Percentiles rank a stretch among this genome's conserved stretches.
Conservation (phyloP, 2,113 vertebrate genomes). For the Pseudorasbora parva region DNA sequence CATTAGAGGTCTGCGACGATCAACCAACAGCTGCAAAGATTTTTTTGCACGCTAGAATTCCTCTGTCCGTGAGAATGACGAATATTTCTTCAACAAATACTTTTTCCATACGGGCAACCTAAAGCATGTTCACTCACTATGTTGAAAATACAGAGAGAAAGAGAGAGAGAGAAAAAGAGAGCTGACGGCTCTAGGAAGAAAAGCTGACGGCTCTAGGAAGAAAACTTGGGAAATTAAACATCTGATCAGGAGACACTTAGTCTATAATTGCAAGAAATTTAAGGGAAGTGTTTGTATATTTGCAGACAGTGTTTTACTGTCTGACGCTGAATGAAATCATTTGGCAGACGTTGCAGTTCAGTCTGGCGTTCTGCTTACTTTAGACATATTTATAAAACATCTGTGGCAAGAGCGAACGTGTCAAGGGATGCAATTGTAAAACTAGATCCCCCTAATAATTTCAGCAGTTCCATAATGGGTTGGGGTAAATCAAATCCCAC, state of each 20-base stretch:
- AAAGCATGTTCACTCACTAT: slow-evolving; percentile 39
- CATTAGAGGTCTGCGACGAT: slow-evolving; percentile 59
- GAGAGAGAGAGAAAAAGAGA: neutral
- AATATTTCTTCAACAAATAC: slow-evolving; percentile 46
- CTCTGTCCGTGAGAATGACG: slow-evolving; percentile 48
- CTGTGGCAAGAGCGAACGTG: neutral
- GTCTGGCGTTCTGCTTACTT: neutral
- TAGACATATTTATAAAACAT: slow-evolving; percentile 9
- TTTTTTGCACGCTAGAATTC: slow-evolving; percentile 50
- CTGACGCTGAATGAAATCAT: slow-evolving; percentile 24
- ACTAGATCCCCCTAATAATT: slow-evolving; percentile 23
- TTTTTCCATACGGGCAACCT: slow-evolving; percentile 26
- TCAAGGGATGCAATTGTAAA: slow-evolving; percentile 14
- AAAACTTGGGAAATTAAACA: slow-evolving; percentile 28
- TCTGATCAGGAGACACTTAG: slow-evolving; percentile 32
- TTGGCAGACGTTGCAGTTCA: slow-evolving; percentile 22
- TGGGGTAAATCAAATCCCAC: slow-evolving; percentile 23
- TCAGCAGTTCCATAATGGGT: slow-evolving; percentile 32
- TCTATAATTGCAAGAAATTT: neutral
- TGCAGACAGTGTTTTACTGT: slow-evolving; percentile 26
- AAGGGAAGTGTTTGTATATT: neutral
- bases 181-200: neutral
- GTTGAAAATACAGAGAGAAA: neutral
- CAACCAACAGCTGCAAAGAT: slow-evolving; percentile 69
- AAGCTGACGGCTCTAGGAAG: neutral